Evolutionary conservation across 2,888 invertebrate genomes (phyloP).

Genomic region (Brachyopa scutellaris): DNA sequence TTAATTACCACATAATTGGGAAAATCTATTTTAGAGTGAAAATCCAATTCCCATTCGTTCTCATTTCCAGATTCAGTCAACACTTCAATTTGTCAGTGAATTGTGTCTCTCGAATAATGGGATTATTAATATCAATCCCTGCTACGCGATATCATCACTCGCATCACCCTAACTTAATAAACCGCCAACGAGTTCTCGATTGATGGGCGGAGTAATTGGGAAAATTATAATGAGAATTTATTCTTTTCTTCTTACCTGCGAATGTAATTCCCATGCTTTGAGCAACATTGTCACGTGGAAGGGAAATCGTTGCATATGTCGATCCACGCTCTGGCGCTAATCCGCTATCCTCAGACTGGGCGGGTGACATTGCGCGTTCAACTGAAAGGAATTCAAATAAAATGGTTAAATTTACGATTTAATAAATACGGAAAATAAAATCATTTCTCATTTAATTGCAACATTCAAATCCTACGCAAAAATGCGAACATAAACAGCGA

Average conservation of each 20-base stretch:
- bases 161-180: background rate
- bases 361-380: constrained; percentile 82
- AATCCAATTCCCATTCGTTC: constrained; percentile 47
- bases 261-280: constrained; percentile 81
- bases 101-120: constrained; percentile 45
- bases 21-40: constrained; percentile 50
- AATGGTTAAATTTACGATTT: background rate
- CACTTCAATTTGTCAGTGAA: constrained; percentile 56
- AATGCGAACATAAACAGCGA: constrained; percentile 25
- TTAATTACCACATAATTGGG: constrained; percentile 67
- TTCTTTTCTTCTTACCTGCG: constrained; percentile 81
- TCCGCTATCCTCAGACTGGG: constrained; percentile 82
- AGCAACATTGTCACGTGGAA: constrained; percentile 80
- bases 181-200: constrained; percentile 11
- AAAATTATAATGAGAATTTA: constrained; percentile 11
- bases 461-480: constrained; percentile 25
- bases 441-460: constrained; percentile 6
- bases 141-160: constrained; percentile 18
- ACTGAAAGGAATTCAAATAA: constrained; percentile 76
- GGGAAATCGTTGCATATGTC: constrained; percentile 81
- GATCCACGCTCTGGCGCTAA: constrained; percentile 81
- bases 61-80: constrained; percentile 49
- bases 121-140: constrained; percentile 59
- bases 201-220: constrained; percentile 18
- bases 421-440: background rate